A percentile compares a stretch with the other conserved stretches of the same genome.
Evolutionary conservation across 2,888 invertebrate species (phyloP).

Genomic region (Saturnia pavonia): DNA sequence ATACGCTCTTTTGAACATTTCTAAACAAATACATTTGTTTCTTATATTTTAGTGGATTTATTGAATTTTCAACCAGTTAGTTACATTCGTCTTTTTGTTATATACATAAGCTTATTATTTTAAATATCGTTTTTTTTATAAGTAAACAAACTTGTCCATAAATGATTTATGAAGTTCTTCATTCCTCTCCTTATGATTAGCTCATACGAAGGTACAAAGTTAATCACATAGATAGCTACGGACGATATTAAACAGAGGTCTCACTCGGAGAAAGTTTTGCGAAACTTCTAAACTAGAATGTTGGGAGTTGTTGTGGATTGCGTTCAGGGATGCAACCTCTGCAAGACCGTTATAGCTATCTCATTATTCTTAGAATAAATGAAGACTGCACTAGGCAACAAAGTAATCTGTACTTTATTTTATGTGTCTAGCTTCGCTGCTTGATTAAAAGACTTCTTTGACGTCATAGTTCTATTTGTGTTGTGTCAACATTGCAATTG

Average conservation of each 20-base stretch:
- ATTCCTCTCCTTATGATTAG: neutral
- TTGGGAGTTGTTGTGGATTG: conserved; percentile 24
- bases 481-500: neutral
- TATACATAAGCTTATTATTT: no score
- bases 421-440: neutral
- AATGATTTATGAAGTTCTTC: neutral
- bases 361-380: conserved; percentile 5
- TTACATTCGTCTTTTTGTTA: no score
- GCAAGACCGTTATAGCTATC: conserved; percentile 4
- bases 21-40: no score
- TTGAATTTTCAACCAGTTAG: no score
- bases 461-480: neutral
- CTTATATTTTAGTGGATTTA: no score
- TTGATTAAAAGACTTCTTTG: neutral
- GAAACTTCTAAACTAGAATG: conserved; percentile 8
- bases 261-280: conserved; percentile 37
- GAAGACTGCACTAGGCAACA: conserved; percentile 5
- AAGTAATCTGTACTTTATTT: neutral
- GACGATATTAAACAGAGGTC: conserved; percentile 36
- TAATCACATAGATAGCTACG: conserved; percentile 38
- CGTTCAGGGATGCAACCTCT: conserved; percentile 35
- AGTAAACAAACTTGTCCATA: no score
- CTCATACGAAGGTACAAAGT: conserved; percentile 27
- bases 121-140: no score
- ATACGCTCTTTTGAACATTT: no score